These are phyloP conservation scores for Phrynocephalus forsythii DNA, from an alignment of 2,797 vertebrate species.

Conservation along the genomic window DNA sequence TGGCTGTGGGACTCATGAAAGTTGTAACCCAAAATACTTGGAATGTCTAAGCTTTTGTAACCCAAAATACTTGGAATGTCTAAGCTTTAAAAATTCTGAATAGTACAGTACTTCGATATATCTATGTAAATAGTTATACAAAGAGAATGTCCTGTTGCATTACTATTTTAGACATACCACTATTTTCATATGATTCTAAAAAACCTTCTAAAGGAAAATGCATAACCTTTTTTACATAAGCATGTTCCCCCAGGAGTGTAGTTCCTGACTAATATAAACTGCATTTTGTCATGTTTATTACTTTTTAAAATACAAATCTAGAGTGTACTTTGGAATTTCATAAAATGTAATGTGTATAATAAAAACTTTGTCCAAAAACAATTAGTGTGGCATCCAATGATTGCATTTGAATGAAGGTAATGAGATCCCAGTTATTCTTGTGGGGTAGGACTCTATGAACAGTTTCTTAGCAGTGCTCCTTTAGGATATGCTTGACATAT, in stretches of 20 bases:
- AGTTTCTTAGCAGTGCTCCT: not conserved
- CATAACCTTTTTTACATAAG: not conserved
- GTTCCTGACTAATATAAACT: constrained; percentile 29
- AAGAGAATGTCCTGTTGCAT: constrained; percentile 48
- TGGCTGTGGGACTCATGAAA: not conserved
- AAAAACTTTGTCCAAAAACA: constrained; percentile 57
- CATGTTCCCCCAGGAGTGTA: not conserved
- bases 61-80: not conserved
- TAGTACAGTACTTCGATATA: constrained; percentile 7
- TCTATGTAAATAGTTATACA: constrained; percentile 25
- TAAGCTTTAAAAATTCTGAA: not conserved
- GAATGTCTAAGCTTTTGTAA: not conserved
- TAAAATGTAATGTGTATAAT: constrained; percentile 61
- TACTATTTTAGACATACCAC: constrained; percentile 30
- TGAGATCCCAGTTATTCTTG: not conserved
- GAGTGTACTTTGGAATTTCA: constrained; percentile 50
- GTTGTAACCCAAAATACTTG: not conserved
- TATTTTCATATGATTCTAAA: constrained; percentile 7
- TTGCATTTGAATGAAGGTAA: too few species aligned
- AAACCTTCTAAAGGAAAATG: not conserved
- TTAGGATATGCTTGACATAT: not conserved
- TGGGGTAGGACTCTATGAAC: not conserved
- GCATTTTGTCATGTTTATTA: constrained; percentile 40
- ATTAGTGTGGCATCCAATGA: not conserved
- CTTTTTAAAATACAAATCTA: constrained; percentile 32